These are phyloP conservation scores for Apostichopus leukothele DNA, from an alignment of 53 echinoderm and acorn worm genomes.

Conservation along the genomic window DNA sequence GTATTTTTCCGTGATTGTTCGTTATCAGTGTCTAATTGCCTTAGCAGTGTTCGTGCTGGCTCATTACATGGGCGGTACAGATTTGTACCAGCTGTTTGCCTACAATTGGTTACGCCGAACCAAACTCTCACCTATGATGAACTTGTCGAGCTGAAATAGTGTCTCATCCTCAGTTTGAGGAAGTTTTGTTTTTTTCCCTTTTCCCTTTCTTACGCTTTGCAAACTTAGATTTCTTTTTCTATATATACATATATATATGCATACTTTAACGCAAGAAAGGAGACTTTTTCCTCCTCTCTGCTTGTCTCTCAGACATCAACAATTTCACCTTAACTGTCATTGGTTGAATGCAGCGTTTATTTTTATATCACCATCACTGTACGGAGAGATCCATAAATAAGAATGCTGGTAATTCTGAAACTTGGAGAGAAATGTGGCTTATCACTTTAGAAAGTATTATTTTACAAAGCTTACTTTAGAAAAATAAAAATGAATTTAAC, in stretches of 20 bases:
- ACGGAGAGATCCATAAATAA: not conserved
- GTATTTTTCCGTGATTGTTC: not conserved
- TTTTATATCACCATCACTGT: not conserved
- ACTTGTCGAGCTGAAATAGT: not conserved
- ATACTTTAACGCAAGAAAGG: too few species aligned
- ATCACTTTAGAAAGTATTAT: not conserved
- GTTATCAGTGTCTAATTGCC: conserved; percentile 35
- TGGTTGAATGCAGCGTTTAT: not conserved
- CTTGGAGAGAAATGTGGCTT: conserved; percentile 11
- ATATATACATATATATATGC: too few species aligned
- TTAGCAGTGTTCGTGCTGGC: conserved; percentile 7
- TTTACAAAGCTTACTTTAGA: not conserved
- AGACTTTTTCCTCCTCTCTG: too few species aligned
- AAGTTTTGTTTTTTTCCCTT: too few species aligned
- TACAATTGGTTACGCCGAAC: conserved; percentile 24
- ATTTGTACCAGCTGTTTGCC: conserved; percentile 20
- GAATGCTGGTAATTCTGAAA: conserved; percentile 43
- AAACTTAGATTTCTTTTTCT: too few species aligned
- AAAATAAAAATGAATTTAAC: not conserved
- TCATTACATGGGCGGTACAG: conserved; percentile 17
- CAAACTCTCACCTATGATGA: conserved; percentile 27
- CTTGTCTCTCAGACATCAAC: too few species aligned
- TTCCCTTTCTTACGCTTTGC: too few species aligned
- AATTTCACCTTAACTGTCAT: not conserved
- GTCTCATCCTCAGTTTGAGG: not conserved